These are phyloP conservation scores for Osmerus eperlanus DNA, from an alignment of 2,113 vertebrate genomes.

Conservation along the genomic window DNA sequence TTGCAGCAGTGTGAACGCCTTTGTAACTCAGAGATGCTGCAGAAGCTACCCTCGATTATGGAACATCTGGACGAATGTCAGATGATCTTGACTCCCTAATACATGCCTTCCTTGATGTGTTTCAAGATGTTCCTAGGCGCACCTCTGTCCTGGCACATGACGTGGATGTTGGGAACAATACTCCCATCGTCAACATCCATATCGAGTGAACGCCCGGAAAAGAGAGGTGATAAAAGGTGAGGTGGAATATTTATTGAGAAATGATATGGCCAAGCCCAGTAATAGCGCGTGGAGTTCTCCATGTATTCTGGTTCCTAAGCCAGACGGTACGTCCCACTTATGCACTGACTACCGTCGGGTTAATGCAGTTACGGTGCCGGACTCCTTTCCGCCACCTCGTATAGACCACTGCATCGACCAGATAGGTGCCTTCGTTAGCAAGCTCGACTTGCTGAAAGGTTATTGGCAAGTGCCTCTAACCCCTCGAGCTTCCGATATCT, in stretches of 20 bases:
- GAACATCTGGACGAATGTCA: not conserved
- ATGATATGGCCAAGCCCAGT: not conserved
- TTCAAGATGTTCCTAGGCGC: not conserved
- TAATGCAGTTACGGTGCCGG: not conserved
- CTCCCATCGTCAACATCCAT: slow-evolving; percentile 1
- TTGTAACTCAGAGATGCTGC: slow-evolving; percentile 5
- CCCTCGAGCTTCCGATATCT: not conserved
- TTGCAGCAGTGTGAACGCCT: not conserved
- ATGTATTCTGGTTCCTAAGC: slow-evolving; percentile 1
- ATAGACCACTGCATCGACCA: slow-evolving; percentile 7
- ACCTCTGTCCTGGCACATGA: too few species aligned
- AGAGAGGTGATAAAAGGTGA: too few species aligned
- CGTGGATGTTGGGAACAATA: not conserved
- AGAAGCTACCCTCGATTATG: not conserved
- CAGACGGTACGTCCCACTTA: not conserved
- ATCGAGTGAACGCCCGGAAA: slow-evolving; percentile 3
- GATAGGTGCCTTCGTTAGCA: slow-evolving; percentile 6
- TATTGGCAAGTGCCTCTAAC: slow-evolving; percentile 11
- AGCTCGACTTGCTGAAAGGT: slow-evolving; percentile 11
- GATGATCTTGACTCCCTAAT: not conserved
- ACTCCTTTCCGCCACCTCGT: slow-evolving; percentile 8
- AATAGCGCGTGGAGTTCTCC: slow-evolving; percentile 6
- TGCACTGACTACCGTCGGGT: slow-evolving; percentile 11
- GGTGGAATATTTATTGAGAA: slow-evolving; percentile 11
- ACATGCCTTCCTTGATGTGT: not conserved